Percentiles rank a stretch among this genome's conserved stretches.
These are phyloP conservation scores for Agriotes lineatus DNA, from an alignment of 2,888 invertebrate genomes.

Conservation along the genomic window DNA sequence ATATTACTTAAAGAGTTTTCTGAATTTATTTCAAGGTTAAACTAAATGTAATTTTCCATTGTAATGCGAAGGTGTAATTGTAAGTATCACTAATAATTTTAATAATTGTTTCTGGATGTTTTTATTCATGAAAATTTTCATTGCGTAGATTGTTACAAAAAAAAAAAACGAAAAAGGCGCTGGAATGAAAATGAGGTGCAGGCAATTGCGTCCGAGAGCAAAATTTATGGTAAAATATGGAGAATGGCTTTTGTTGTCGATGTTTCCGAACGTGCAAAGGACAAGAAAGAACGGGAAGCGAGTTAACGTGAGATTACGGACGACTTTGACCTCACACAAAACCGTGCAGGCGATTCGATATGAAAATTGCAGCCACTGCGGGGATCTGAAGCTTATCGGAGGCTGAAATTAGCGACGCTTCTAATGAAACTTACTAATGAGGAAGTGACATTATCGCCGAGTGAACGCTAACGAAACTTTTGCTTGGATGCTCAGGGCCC, in stretches of 20 bases:
- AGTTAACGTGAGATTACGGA: background rate
- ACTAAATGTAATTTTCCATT: too few relatives aligned
- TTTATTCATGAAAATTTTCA: too few relatives aligned
- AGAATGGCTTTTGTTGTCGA: constrained; percentile 14
- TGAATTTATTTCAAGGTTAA: too few relatives aligned
- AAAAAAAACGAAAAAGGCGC: background rate
- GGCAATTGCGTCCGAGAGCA: background rate
- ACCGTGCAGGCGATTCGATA: constrained; percentile 1
- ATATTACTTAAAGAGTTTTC: too few relatives aligned
- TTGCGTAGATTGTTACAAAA: too few relatives aligned
- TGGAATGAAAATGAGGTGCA: constrained; percentile 10
- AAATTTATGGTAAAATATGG: constrained; percentile 22
- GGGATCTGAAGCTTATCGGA: constrained; percentile 9
- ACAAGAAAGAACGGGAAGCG: background rate
- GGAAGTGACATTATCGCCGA: constrained; percentile 9
- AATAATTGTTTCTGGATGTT: too few relatives aligned
- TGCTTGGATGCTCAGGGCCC: background rate
- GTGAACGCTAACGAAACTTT: background rate
- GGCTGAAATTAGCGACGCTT: constrained; percentile 5
- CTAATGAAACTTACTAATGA: constrained; percentile 20
- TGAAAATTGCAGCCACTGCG: constrained; percentile 6
- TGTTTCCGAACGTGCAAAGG: background rate
- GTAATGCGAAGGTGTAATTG: too few relatives aligned
- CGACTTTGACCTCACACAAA: background rate
- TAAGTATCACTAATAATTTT: too few relatives aligned